Evolutionary conservation across 2,797 vertebrate genomes (phyloP).

Genomic region (Momotus momota): DNA sequence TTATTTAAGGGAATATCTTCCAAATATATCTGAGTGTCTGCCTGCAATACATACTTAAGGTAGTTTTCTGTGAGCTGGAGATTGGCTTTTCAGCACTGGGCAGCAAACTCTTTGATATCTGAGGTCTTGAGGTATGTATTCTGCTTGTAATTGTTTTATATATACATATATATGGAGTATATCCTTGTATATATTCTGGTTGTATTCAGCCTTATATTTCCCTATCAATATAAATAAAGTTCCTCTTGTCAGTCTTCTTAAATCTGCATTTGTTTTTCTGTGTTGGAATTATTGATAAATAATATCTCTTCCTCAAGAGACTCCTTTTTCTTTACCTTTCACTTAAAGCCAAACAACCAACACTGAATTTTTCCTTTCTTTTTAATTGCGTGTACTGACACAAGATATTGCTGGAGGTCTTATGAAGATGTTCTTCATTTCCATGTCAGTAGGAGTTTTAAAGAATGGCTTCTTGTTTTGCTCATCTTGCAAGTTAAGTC

Average conservation of each 20-base stretch:
- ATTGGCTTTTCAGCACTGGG: neutral
- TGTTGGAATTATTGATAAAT: neutral
- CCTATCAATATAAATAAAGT: neutral
- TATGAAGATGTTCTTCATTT: neutral
- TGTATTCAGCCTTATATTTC: neutral
- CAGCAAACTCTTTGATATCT: neutral
- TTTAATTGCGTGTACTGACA: neutral
- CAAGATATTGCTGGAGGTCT: neutral
- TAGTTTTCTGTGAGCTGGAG: neutral
- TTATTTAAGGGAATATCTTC: neutral
- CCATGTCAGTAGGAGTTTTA: neutral
- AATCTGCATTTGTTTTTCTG: neutral
- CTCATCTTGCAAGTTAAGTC: neutral
- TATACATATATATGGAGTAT: neutral
- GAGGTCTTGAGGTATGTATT: conserved; percentile 25
- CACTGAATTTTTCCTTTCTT: neutral
- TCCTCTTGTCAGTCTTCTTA: neutral
- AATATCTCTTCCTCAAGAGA: neutral
- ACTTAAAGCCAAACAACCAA: neutral
- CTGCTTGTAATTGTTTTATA: neutral
- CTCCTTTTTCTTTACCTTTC: neutral
- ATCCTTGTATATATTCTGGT: neutral
- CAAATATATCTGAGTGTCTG: neutral
- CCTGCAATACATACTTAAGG: neutral
- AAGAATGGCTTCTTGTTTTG: neutral